These are phyloP conservation scores for Apamea sordens DNA, from an alignment of 2,888 invertebrate species.

Conservation along the genomic window DNA sequence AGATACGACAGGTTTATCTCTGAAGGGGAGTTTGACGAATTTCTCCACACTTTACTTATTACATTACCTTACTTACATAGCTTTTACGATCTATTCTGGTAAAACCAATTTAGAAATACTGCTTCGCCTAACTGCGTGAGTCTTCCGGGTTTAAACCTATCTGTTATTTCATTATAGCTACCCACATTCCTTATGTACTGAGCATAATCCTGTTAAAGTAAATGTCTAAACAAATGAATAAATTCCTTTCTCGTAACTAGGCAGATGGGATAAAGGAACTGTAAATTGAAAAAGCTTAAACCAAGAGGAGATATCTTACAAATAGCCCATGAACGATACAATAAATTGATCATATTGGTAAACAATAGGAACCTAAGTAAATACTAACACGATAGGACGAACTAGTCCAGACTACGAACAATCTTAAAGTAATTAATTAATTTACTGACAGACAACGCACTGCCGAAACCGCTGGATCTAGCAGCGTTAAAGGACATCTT, in stretches of 20 bases:
- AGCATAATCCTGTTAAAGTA: conserved; percentile 10
- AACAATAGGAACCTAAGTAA: not conserved
- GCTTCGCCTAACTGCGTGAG: not conserved
- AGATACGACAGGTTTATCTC: conserved; percentile 64
- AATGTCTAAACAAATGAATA: conserved; percentile 1
- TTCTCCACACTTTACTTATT: conserved; percentile 50
- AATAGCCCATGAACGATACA: not conserved
- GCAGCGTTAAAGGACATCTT: not conserved
- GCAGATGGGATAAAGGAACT: not conserved
- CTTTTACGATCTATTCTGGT: conserved; percentile 44
- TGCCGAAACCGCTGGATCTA: not conserved
- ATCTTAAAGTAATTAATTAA: not conserved
- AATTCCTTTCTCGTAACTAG: not conserved
- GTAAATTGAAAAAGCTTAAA: not conserved
- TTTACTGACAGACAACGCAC: not conserved
- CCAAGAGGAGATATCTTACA: not conserved
- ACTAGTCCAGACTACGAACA: too few relatives aligned
- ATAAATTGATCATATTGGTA: not conserved
- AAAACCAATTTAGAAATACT: conserved; percentile 43
- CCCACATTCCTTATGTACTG: not conserved
- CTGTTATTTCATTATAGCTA: conserved; percentile 14
- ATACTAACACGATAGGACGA: not conserved
- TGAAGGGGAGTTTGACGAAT: conserved; percentile 53
- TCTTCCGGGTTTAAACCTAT: conserved; percentile 28
- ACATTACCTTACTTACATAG: conserved; percentile 26